Evolutionary conservation across 2,888 invertebrate genomes (phyloP).

Genomic region (Drymonia ruficornis): DNA sequence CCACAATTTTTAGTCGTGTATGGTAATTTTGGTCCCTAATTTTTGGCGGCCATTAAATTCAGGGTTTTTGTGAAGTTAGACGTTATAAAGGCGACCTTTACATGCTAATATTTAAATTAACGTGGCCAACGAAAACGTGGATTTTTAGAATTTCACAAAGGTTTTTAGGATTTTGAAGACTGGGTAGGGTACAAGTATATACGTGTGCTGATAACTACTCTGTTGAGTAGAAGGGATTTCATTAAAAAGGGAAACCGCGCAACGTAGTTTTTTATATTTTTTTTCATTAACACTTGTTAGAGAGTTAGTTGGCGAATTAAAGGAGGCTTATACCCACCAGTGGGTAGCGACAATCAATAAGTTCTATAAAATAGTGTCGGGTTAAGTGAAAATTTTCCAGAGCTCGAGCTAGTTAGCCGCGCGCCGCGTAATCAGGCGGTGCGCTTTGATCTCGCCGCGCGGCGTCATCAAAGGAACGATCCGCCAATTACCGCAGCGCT

Average conservation of each 20-base stretch:
- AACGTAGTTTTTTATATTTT: too few relatives aligned
- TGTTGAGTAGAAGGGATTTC: too few relatives aligned
- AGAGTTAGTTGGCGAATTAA: too few relatives aligned
- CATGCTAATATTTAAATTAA: neutral
- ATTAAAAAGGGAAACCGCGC: too few relatives aligned
- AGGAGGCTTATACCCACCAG: too few relatives aligned
- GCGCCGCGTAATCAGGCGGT: constrained; percentile 45
- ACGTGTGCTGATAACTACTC: too few relatives aligned
- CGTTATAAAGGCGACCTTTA: neutral
- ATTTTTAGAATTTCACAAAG: too few relatives aligned
- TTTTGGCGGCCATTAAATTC: neutral
- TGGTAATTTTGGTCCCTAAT: neutral
- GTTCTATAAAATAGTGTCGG: neutral
- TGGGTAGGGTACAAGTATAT: too few relatives aligned
- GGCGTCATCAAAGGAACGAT: constrained; percentile 51
- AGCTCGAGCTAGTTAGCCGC: constrained; percentile 31
- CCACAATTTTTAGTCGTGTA: neutral
- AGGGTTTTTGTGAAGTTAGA: neutral
- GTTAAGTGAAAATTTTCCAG: constrained; percentile 25
- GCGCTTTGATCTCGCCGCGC: constrained; percentile 53
- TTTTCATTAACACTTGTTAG: too few relatives aligned
- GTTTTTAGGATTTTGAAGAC: neutral
- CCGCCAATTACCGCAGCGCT: constrained; percentile 45
- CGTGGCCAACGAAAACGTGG: neutral
- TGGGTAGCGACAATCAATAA: neutral